phyloP scores from a whole-genome alignment of 2,888 invertebrate genomes.

The Orthosia gracilis region DNA sequence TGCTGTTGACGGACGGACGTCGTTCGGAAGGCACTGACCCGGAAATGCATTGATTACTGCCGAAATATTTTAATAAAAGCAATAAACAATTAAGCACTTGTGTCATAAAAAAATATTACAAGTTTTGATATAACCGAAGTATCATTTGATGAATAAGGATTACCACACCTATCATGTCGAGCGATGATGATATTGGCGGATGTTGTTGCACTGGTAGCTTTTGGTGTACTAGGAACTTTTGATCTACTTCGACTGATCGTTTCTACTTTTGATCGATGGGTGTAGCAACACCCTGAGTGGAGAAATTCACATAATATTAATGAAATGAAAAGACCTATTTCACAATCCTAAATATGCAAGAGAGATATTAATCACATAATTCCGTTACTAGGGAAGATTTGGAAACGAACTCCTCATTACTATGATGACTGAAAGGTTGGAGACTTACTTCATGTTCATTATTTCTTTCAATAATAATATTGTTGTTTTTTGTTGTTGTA shows the following conservation, averaged over 20 bases:
- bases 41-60: background rate
- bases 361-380: constrained; percentile 6
- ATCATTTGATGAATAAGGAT: too few relatives aligned
- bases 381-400: background rate
- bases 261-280: background rate
- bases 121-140: too few relatives aligned
- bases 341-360: background rate
- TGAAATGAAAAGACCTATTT: constrained; percentile 8
- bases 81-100: too few relatives aligned
- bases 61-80: too few relatives aligned
- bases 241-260: too few relatives aligned
- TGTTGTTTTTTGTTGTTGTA: constrained; percentile 35
- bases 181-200: too few relatives aligned
- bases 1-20: too few relatives aligned
- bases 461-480: constrained; percentile 14
- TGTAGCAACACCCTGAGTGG: background rate
- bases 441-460: constrained; percentile 12
- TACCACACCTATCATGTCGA: too few relatives aligned
- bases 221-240: too few relatives aligned
- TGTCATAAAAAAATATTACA: too few relatives aligned
- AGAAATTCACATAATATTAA: background rate
- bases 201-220: too few relatives aligned
- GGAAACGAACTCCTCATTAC: background rate
- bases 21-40: background rate
- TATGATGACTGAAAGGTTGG: background rate